These are phyloP conservation scores for Upupa epops DNA, from an alignment of 2,113 vertebrate genomes.

Conservation along the genomic window DNA sequence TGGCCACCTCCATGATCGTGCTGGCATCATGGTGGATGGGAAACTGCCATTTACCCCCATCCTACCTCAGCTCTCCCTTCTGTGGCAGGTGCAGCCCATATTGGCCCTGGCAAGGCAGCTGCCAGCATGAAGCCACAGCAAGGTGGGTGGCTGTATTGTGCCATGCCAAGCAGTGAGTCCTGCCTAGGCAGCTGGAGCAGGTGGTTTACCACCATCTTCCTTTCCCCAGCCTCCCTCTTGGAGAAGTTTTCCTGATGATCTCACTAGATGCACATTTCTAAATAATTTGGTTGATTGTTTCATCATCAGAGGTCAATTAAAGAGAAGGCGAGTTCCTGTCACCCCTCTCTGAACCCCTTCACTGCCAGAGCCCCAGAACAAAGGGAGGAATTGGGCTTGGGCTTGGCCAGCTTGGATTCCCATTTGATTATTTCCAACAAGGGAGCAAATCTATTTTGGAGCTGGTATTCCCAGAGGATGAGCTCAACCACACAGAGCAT, in stretches of 20 bases:
- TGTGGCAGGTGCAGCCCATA: neutral
- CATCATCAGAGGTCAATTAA: conserved; percentile 62
- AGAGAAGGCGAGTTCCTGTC: conserved; percentile 60
- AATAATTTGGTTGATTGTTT: conserved; percentile 58
- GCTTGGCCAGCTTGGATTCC: conserved; percentile 62
- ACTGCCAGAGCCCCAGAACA: conserved; percentile 54
- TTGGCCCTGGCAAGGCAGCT: accelerated
- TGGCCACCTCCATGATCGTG: accelerated
- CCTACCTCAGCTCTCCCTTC: neutral
- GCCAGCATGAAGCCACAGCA: neutral
- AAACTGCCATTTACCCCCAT: neutral
- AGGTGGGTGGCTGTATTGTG: neutral
- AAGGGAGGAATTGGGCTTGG: conserved; percentile 69
- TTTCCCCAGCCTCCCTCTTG: conserved; percentile 22
- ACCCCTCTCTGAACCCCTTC: conserved; percentile 40
- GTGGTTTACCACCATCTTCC: conserved; percentile 34
- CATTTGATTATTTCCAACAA: conserved; percentile 58
- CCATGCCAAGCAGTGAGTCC: neutral
- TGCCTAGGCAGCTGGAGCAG: neutral
- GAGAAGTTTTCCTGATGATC: conserved; percentile 56
- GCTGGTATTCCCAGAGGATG: conserved; percentile 20
- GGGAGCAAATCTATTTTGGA: conserved; percentile 57
- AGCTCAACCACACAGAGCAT: neutral
- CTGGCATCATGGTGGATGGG: neutral
- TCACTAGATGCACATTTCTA: conserved; percentile 66